Evolutionary conservation across 2,888 invertebrate species (phyloP).

Genomic region (Agrotis exclamationis): DNA sequence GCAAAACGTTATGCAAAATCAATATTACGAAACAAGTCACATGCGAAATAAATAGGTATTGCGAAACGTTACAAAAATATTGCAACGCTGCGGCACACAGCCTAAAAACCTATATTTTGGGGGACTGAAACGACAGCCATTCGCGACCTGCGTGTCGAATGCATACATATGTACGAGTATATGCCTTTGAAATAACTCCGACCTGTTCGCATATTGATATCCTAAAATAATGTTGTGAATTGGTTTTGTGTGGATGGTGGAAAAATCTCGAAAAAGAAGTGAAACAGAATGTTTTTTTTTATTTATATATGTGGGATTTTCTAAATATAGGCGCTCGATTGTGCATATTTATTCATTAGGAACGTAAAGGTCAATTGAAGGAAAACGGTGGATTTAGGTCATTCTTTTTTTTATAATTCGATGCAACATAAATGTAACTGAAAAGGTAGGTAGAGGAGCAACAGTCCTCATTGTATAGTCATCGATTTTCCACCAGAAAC

Average conservation of each 20-base stretch:
- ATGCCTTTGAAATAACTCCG: conserved; percentile 37
- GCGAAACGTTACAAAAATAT: conserved; percentile 55
- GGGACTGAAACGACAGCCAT: conserved; percentile 37
- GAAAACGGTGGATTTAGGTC: too few species aligned
- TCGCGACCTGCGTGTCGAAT: conserved; percentile 33
- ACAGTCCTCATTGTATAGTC: too few species aligned
- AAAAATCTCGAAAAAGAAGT: not conserved
- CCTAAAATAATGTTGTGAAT: conserved; percentile 40
- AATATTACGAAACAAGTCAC: conserved; percentile 55
- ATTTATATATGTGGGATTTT: not conserved
- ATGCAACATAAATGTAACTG: too few species aligned
- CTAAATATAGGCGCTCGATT: not conserved
- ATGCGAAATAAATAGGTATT: conserved; percentile 60
- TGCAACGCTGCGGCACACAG: conserved; percentile 19
- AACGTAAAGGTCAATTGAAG: too few species aligned
- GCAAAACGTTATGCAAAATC: conserved; percentile 55
- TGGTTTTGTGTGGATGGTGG: not conserved
- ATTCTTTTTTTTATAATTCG: too few species aligned
- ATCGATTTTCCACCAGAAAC: too few species aligned
- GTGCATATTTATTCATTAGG: not conserved
- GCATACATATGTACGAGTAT: conserved; percentile 41
- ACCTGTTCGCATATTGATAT: conserved; percentile 29
- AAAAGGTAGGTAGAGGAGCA: too few species aligned
- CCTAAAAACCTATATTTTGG: conserved; percentile 52
- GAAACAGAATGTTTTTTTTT: not conserved